These are phyloP conservation scores for Capromys pilorides DNA, from an alignment of 2,797 vertebrate species.

Conservation along the genomic window DNA sequence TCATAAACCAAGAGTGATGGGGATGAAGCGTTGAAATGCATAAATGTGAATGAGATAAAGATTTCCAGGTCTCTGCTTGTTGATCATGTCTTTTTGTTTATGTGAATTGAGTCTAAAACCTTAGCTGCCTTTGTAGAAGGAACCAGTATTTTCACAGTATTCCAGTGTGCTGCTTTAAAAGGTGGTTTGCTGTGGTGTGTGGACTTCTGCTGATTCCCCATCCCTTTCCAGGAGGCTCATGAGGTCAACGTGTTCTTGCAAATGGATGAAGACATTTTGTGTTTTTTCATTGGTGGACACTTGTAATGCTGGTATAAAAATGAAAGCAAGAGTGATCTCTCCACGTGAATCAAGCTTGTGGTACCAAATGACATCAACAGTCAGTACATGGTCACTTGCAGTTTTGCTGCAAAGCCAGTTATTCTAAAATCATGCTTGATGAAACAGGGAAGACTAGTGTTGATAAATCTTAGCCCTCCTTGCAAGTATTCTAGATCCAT, in stretches of 20 bases:
- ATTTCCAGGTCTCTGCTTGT: too few relatives aligned
- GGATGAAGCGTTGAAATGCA: too few relatives aligned
- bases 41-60: too few relatives aligned
- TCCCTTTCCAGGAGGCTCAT: neutral
- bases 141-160: neutral
- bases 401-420: neutral
- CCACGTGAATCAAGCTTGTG: neutral
- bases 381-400: neutral
- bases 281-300: neutral
- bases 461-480: neutral
- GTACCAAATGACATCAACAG: neutral
- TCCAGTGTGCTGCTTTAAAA: neutral
- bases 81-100: too few relatives aligned
- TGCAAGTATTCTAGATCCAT: neutral
- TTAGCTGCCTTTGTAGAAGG: too few relatives aligned
- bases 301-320: neutral
- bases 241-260: neutral
- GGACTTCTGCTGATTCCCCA: neutral
- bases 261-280: neutral
- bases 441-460: neutral
- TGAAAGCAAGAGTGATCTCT: neutral
- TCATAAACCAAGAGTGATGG: too few relatives aligned
- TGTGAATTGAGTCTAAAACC: too few relatives aligned
- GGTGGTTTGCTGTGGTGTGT: neutral
- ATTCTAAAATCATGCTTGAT: neutral